Evolutionary conservation across 2,888 invertebrate genomes (phyloP).

Genomic region (Morpho helenor): DNA sequence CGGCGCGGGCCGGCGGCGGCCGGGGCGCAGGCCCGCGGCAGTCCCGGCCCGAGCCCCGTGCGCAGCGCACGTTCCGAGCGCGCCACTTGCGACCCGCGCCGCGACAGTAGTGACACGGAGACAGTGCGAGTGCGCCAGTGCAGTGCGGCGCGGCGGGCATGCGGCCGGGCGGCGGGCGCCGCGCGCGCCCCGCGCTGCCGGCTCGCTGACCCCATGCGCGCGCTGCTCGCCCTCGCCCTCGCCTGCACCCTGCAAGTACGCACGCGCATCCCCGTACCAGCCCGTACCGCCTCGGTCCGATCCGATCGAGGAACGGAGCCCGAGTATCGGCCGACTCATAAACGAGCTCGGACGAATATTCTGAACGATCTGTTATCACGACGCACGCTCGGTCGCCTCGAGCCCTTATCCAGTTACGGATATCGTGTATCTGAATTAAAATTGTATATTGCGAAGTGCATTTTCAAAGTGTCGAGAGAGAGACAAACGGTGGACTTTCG

Average conservation of each 20-base stretch:
- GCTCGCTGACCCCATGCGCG: constrained; percentile 53
- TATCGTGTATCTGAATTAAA: no score
- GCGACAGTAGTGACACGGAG: constrained; percentile 25
- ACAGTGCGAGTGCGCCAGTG: constrained; percentile 30
- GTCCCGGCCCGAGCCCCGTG: constrained; percentile 38
- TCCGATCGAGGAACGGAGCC: no score
- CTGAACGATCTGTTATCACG: no score
- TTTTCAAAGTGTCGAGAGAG: no score
- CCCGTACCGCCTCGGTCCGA: no score
- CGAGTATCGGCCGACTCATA: no score
- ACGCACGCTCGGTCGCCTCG: no score
- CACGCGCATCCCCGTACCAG: no score
- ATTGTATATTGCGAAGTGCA: no score
- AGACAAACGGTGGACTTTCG: no score
- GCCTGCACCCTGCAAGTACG: constrained; percentile 65
- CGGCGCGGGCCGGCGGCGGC: constrained; percentile 29
- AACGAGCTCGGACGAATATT: no score
- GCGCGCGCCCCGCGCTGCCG: constrained; percentile 41
- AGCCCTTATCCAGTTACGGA: no score
- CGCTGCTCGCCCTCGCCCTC: constrained; percentile 65
- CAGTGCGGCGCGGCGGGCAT: constrained; percentile 39
- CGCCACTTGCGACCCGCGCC: constrained; percentile 20
- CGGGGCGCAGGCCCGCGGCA: constrained; percentile 32
- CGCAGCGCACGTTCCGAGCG: constrained; percentile 44
- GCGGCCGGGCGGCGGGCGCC: constrained; percentile 42